phyloP scores from a whole-genome alignment of 2,113 vertebrate species.

The Rutilus rutilus region DNA sequence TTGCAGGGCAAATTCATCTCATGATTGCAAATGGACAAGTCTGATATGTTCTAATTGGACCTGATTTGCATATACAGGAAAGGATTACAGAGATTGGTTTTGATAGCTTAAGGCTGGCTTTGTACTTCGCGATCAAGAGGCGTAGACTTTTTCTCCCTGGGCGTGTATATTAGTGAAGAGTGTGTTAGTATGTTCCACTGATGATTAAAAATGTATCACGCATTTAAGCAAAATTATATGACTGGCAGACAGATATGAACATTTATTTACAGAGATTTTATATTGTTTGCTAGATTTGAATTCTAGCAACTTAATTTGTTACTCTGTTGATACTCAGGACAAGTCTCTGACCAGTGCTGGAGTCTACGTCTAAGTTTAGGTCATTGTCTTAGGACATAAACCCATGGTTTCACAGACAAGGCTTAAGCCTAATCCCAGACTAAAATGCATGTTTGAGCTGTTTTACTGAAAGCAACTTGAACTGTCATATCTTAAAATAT shows the following conservation, averaged over 20 bases:
- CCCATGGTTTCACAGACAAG: too few species aligned
- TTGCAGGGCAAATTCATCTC: constrained; percentile 51
- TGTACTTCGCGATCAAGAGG: constrained; percentile 24
- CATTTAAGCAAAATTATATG: neutral
- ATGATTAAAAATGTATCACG: neutral
- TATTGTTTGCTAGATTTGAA: neutral
- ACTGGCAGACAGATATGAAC: neutral
- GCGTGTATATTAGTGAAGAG: neutral
- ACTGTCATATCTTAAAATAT: too few species aligned
- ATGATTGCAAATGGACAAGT: constrained; percentile 58
- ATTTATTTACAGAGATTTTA: neutral
- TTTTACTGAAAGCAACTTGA: too few species aligned
- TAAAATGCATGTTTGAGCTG: too few species aligned
- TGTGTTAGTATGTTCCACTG: neutral
- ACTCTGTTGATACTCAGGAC: neutral
- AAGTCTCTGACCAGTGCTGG: neutral
- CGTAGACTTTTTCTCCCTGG: neutral
- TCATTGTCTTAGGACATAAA: neutral
- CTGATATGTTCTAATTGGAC: constrained; percentile 52
- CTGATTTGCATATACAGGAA: constrained; percentile 44
- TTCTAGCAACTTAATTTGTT: neutral
- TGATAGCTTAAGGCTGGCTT: constrained; percentile 44
- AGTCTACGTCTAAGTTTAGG: neutral
- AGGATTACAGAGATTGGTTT: constrained; percentile 35
- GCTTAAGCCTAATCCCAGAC: too few species aligned